A percentile compares a stretch with the other conserved stretches of the same genome.
Evolutionary conservation across 2,888 invertebrate species (phyloP).

Genomic region (Noctua janthina): DNA sequence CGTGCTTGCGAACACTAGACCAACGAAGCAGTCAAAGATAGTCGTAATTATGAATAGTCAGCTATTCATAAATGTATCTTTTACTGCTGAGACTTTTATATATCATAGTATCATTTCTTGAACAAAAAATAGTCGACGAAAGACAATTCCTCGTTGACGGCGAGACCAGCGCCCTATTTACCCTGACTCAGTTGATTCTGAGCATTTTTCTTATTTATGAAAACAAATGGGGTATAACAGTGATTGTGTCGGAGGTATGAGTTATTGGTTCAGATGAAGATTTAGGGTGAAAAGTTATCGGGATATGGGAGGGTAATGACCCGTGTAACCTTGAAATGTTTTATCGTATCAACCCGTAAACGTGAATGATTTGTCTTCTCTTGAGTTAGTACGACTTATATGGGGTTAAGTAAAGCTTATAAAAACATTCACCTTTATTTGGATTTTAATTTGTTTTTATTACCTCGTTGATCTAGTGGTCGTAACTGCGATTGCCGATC

Average conservation of each 20-base stretch:
- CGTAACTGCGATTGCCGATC: too few species aligned
- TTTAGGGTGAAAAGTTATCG: conserved; percentile 7
- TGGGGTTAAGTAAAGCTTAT: not conserved
- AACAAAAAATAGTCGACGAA: not conserved
- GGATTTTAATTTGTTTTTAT: too few species aligned
- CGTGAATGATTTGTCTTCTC: not conserved
- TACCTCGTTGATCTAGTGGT: too few species aligned
- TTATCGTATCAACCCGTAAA: not conserved
- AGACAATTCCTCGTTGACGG: not conserved
- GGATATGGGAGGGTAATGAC: not conserved
- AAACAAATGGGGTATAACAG: conserved; percentile 46
- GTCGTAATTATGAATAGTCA: not conserved
- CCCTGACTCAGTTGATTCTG: conserved; percentile 23
- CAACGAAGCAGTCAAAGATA: too few species aligned
- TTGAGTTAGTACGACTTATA: too few species aligned
- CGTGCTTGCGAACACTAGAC: too few species aligned
- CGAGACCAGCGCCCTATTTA: conserved; percentile 21
- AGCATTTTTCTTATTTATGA: conserved; percentile 50
- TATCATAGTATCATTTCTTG: not conserved
- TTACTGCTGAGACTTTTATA: not conserved
- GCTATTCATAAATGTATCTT: not conserved
- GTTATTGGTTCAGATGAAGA: conserved; percentile 30
- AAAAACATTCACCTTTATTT: not conserved
- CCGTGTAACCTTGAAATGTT: conserved; percentile 12
- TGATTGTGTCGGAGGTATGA: conserved; percentile 50